A percentile compares a stretch with the other conserved stretches of the same genome.
Conservation (phyloP, 2,797 vertebrate species). For the Novumbra hubbsi region DNA sequence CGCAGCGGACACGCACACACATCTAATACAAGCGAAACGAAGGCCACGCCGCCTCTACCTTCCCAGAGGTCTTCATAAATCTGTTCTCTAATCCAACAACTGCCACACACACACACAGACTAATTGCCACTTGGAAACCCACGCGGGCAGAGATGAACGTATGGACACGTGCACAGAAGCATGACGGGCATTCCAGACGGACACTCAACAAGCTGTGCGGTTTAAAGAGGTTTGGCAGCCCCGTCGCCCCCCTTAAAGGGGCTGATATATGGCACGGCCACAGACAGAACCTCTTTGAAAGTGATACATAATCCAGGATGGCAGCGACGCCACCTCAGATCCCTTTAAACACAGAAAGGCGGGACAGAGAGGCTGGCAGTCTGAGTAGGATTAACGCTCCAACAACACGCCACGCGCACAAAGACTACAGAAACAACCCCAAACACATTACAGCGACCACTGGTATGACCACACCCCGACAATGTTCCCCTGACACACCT, state of each 20-base stretch:
- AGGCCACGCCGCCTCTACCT: conserved; percentile 38
- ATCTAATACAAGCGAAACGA: conserved; percentile 54
- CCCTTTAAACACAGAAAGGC: conserved; percentile 56
- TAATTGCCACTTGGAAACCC: background rate
- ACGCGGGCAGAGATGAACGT: background rate
- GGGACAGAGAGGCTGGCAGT: conserved; percentile 60
- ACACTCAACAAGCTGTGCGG: conserved; percentile 58
- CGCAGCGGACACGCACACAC: conserved; percentile 20
- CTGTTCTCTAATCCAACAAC: conserved; percentile 58
- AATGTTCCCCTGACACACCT: background rate
- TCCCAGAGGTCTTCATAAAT: conserved; percentile 66
- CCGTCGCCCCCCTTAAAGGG: conserved; percentile 4
- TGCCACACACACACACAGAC: conserved; percentile 27
- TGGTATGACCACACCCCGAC: background rate
- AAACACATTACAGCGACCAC: background rate
- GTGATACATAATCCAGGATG: conserved; percentile 69
- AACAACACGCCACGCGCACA: conserved; percentile 30
- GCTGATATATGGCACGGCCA: conserved; percentile 55
- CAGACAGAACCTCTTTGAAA: conserved; percentile 76
- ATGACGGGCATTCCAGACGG: conserved; percentile 66
- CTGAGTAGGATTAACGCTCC: conserved; percentile 63
- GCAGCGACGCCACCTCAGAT: conserved; percentile 71
- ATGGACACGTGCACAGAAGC: conserved; percentile 1
- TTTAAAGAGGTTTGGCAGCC: conserved; percentile 15
- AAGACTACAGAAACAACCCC: conserved; percentile 10